Conservation (phyloP, 2,888 invertebrate species). For the Xanthia togata region DNA sequence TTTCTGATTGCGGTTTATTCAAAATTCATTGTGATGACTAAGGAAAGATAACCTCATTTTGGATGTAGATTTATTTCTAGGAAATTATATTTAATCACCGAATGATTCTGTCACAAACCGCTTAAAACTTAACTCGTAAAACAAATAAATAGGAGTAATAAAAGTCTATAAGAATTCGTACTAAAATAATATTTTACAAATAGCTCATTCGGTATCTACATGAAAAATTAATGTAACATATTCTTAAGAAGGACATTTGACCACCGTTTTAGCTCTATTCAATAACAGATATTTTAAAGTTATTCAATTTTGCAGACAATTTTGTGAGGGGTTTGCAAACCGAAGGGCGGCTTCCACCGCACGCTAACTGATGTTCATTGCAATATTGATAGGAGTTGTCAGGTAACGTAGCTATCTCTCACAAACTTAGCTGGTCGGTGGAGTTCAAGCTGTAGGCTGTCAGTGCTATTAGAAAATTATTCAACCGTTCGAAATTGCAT, state of each 20-base stretch:
- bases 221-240: slow-evolving; percentile 28
- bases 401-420: background rate
- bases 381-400: background rate
- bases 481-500: slow-evolving; percentile 19
- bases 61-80: slow-evolving; percentile 4
- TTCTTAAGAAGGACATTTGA: slow-evolving; percentile 22
- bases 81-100: slow-evolving; percentile 6
- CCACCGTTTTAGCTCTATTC: slow-evolving; percentile 35
- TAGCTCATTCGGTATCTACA: slow-evolving; percentile 35
- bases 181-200: slow-evolving; percentile 40
- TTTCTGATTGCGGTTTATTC: background rate
- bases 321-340: background rate
- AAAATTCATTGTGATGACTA: background rate
- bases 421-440: background rate
- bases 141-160: slow-evolving; percentile 56
- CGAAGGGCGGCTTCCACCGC: background rate
- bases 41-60: background rate
- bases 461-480: background rate
- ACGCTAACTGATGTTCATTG: background rate
- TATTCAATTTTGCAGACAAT: background rate
- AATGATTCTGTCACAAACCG: slow-evolving; percentile 34
- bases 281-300: background rate
- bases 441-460: background rate
- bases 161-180: slow-evolving; percentile 40
- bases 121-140: slow-evolving; percentile 31